phyloP scores from a whole-genome alignment of 2,888 invertebrate species.

The Tortrix viridana region DNA sequence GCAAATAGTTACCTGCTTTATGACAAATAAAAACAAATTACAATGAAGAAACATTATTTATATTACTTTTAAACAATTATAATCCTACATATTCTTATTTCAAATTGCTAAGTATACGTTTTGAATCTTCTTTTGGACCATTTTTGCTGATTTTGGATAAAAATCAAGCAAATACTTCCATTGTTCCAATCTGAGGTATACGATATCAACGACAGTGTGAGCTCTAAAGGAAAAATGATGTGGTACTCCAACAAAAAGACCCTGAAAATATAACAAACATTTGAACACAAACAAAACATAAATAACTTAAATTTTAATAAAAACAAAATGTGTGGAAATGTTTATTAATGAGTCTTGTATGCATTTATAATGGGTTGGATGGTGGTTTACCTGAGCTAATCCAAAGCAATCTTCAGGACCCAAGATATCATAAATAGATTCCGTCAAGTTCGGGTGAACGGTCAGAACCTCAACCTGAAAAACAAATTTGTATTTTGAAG shows the following conservation, averaged over 20 bases:
- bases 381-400: conserved; percentile 79
- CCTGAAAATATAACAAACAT: conserved; percentile 58
- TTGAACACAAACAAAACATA: too few species aligned
- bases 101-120: conserved; percentile 76
- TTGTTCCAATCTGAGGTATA: conserved; percentile 75
- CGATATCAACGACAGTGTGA: conserved; percentile 78
- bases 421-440: conserved; percentile 79
- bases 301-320: too few species aligned
- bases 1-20: too few species aligned
- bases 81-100: conserved; percentile 36
- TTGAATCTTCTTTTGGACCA: conserved; percentile 71
- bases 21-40: conserved; percentile 21
- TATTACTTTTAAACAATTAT: conserved; percentile 21
- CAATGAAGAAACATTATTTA: conserved; percentile 8
- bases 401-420: conserved; percentile 83
- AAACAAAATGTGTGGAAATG: not conserved
- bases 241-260: conserved; percentile 77
- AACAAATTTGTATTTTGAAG: not conserved
- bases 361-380: too few species aligned
- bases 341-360: not conserved
- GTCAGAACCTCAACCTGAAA: conserved; percentile 81
- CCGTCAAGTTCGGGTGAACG: conserved; percentile 77
- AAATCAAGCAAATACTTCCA: conserved; percentile 81
- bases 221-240: conserved; percentile 84
- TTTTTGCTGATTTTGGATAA: conserved; percentile 72